Evolutionary conservation across 2,113 vertebrate genomes (phyloP).

Genomic region (Coptodon rendalli): DNA sequence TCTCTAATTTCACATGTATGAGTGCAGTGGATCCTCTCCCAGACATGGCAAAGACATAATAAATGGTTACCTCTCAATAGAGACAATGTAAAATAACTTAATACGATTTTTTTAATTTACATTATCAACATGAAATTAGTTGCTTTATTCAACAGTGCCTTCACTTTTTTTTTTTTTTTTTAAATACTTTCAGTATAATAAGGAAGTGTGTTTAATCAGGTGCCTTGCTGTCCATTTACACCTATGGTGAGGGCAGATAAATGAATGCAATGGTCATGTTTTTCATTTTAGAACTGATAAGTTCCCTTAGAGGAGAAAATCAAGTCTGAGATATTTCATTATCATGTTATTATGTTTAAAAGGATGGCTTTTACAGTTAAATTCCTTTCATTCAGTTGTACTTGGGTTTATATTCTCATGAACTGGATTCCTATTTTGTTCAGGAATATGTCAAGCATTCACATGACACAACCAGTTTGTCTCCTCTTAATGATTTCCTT

Average conservation of each 20-base stretch:
- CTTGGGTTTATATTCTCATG: neutral
- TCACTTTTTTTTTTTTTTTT: neutral
- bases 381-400: neutral
- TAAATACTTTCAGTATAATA: neutral
- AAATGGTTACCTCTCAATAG: neutral
- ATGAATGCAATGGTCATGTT: neutral
- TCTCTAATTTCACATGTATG: neutral
- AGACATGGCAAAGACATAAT: neutral
- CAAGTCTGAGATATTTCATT: neutral
- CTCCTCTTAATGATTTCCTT: neutral
- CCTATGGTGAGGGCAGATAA: neutral
- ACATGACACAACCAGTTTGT: neutral
- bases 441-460: neutral
- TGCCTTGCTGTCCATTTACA: neutral
- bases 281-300: neutral
- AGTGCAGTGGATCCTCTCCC: neutral
- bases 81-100: neutral
- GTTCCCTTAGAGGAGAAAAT: neutral
- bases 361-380: neutral
- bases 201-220: neutral
- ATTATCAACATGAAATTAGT: neutral
- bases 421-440: neutral
- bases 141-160: neutral
- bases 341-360: neutral
- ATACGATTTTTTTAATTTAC: neutral